phyloP scores from a whole-genome alignment of 2,113 vertebrate genomes.

The Seriola dumerili region DNA sequence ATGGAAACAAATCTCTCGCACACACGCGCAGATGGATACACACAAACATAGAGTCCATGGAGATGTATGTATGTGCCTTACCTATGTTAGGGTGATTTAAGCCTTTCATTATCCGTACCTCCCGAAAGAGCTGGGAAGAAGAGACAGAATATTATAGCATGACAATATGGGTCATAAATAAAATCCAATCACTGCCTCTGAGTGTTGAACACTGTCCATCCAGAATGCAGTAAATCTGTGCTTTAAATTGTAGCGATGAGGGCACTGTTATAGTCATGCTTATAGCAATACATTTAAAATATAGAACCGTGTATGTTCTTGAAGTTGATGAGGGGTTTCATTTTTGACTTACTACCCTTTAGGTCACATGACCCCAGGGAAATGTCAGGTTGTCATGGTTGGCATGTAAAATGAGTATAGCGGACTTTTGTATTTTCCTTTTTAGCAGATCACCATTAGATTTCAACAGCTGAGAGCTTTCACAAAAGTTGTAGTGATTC shows the following conservation, averaged over 20 bases:
- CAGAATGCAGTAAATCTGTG: neutral
- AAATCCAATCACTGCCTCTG: neutral
- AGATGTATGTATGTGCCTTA: constrained; percentile 74
- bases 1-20: constrained; percentile 10
- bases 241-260: neutral
- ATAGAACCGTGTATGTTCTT: neutral
- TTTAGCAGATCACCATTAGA: no score
- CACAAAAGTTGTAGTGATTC: neutral
- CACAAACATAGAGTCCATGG: constrained; percentile 1
- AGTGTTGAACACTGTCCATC: neutral
- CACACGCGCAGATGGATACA: neutral
- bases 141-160: constrained; percentile 21
- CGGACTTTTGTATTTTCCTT: no score
- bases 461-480: neutral
- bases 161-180: neutral
- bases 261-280: neutral
- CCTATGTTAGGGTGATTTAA: constrained; percentile 95
- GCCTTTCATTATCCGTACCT: constrained; percentile 96
- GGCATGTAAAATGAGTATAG: no score
- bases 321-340: neutral
- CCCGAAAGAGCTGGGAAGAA: constrained; percentile 90
- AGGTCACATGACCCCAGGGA: neutral
- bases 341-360: neutral
- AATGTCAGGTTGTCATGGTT: no score
- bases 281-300: neutral